Evolutionary conservation across 2,888 invertebrate genomes (phyloP), one percentile per base, ranked within the genome.

Genomic region (Omphaloscelis lunosa): DNA sequence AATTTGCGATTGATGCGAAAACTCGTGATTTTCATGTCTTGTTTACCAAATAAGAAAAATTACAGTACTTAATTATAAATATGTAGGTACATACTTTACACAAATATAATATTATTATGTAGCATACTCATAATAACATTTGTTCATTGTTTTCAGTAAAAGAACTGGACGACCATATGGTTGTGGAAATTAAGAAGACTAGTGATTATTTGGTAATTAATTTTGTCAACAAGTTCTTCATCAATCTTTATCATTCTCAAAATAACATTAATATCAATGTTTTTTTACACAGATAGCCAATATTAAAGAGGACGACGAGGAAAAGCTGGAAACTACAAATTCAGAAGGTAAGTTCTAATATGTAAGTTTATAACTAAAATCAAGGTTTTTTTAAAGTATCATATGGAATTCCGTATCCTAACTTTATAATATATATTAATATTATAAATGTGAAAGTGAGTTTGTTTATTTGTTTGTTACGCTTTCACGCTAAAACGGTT

Each of bases 111-210:
- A n/a, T 51, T 51, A 27, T 41, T 34, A 48, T 15, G 45, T 11
- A 20, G 17, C 29, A n/a, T 48, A 11, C 45, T 45, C 68, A 72
- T 67, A n/a, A 70, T 29, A 53, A 65, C 23, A 67, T 51, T 17
- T 66, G 56, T 79, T 72, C 39, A 68, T 53, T 41, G 2, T 74
- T 86, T 94, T 72, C 92, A 96, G 96, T 96, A 6, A 96, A 95
- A 92, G 95, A 96, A 87, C 93, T 93, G 81, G 94, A 91, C 23
- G 96, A 92, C 73, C 93, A 96, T 63, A 95, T 96, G 95, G 91
- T 96, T 17, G 94, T 96, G 34, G 95, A 96, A 92, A 95, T 96
- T 73, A 96, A 95, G 82, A 96, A 96, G 89, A 86, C 95, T 27
- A 90, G 91, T 77, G 93, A 93, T 58, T 96, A 93, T 80, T 90